Evolutionary conservation across 1,140 invertebrate genomes (phyloP).

Genomic region (Pseudomyrmex cubaensis): DNA sequence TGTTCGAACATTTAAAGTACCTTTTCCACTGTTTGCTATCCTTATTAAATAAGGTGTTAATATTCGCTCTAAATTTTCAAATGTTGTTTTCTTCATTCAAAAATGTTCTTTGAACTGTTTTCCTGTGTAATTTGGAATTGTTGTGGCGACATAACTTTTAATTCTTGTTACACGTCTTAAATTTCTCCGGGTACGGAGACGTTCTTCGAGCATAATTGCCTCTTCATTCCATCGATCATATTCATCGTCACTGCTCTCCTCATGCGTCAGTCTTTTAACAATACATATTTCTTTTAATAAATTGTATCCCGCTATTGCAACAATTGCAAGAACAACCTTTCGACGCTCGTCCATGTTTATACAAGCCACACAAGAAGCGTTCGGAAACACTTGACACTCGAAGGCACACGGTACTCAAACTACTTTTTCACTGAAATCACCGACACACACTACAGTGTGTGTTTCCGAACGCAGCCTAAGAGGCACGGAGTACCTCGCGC

Average conservation of each 20-base stretch:
- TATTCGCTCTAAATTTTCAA: slow-evolving; percentile 1
- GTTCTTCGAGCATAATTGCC: background rate
- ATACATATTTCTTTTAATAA: too few species aligned
- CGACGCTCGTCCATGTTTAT: too few species aligned
- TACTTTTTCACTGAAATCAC: background rate
- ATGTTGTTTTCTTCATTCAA: background rate
- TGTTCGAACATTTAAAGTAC: background rate
- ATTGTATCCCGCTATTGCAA: too few species aligned
- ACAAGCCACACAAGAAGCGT: background rate
- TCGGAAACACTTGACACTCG: background rate
- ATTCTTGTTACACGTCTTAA: background rate
- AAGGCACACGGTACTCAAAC: background rate
- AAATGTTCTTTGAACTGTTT: slow-evolving; percentile 10
- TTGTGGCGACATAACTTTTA: background rate
- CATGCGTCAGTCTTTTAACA: too few species aligned
- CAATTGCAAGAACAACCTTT: too few species aligned
- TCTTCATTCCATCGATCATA: too few species aligned
- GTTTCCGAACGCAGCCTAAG: too few species aligned
- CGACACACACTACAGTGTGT: background rate
- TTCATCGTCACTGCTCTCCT: too few species aligned
- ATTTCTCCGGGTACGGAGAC: background rate
- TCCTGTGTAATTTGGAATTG: background rate
- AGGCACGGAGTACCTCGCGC: too few species aligned
- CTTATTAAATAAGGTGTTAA: slow-evolving; percentile 12
- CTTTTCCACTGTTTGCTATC: background rate